phyloP scores from a whole-genome alignment of 2,888 invertebrate genomes.

The Chorisops tibialis region DNA sequence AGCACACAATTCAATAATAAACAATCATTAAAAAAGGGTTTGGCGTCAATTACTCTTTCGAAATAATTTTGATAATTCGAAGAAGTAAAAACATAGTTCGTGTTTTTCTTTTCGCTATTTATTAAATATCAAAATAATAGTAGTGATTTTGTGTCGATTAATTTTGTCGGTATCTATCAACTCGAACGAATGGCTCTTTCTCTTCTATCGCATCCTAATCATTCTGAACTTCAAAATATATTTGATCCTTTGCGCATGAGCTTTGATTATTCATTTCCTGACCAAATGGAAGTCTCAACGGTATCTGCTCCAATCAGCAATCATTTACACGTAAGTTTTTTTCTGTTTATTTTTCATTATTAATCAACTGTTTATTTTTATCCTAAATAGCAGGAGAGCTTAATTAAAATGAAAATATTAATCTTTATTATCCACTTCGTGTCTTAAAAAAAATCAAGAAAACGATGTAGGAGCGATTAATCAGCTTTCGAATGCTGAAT shows the following conservation, averaged over 20 bases:
- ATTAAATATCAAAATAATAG: background rate
- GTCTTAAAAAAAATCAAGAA: too few species aligned
- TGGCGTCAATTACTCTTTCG: too few species aligned
- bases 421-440: too few species aligned
- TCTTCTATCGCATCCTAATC: slow-evolving; percentile 47
- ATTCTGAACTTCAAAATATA: slow-evolving; percentile 46
- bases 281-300: slow-evolving; percentile 33
- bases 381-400: too few species aligned
- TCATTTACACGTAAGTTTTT: slow-evolving; percentile 34
- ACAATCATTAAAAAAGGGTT: too few species aligned
- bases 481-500: too few species aligned
- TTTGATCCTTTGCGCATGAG: slow-evolving; percentile 42
- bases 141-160: background rate
- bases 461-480: too few species aligned
- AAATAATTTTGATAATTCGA: too few species aligned
- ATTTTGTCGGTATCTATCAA: background rate
- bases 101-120: background rate
- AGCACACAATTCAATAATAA: too few species aligned
- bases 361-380: background rate
- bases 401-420: too few species aligned
- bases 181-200: slow-evolving; percentile 51
- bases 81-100: background rate
- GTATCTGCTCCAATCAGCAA: slow-evolving; percentile 19
- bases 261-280: slow-evolving; percentile 31
- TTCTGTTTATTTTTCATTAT: background rate